Base-by-base conservation (phyloP, 2,113 vertebrate species). In the Mirounga angustirostris region DNA sequence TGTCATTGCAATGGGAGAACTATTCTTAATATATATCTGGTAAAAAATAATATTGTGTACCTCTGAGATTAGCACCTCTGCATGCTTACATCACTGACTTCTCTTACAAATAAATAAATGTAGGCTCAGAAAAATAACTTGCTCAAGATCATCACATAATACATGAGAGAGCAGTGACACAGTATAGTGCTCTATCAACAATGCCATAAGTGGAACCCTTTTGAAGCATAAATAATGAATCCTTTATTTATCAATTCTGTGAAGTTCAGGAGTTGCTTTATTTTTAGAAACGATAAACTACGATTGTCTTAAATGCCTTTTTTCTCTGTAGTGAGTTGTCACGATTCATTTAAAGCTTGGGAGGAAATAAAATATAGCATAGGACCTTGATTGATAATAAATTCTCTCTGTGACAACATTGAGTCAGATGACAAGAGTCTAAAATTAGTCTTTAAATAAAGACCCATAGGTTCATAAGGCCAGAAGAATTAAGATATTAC, bases 401-500 rank as follows among this genome's bases (percentile, higher is more conserved):
- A 97, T 98, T 54, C 46, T 84, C 95, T 97, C 95, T 97, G 67
- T 97, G 95, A 98, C 54, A 97, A 89, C 93, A 97, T 93, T 98
- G 98, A 98, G 96, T 96, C 98, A 96, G 82, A 98, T 98, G 94
- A 93, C 79, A 97, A 90, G 98, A 80, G 59, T 92, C 96, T 98
- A 98, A 98, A 98, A 98, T 98, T 97, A 92, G 95, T 78, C 91
- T 98, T 98, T 84, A 92, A 96, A 98, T 63, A 97, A 98, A 98
- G 95, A 95, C 12, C 24, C 21, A 18, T 95, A 86, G 94, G 98
- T 94, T 97, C 96, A 96, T 97, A 94, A 97, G 97, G 81, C 87
- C 94, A 30, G 54, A 40, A 78, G 86, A 98, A 98, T 98, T 98
- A 98, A 98, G 84, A 84, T 73, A 93, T 65, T 63, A 96, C 96